Evolutionary conservation across 2,113 vertebrate species (phyloP), one percentile per base, ranked within the genome.

Genomic region (Morone chrysops): DNA sequence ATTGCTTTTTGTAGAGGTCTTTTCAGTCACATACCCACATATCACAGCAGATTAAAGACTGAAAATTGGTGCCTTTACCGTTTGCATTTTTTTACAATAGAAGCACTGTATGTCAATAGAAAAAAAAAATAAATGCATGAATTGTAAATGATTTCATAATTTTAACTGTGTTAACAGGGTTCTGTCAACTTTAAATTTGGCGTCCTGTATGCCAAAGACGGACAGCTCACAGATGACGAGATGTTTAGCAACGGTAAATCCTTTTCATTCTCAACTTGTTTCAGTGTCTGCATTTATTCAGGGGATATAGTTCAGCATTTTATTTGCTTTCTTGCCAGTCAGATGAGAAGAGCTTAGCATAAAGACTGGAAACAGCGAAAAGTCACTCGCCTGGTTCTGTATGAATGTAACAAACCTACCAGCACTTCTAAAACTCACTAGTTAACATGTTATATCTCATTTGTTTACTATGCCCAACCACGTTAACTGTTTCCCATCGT

Each of bases 111-210:
- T 75, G 17, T n/a, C 8, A 60, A 45, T 38, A 12, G 2, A 68
- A 50, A 65, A 36, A 41, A 13, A 59, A 22, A 40, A 31, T 0
- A 20, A n/a, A 59, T 41, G 7, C 5, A 17, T n/a, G 13, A 11
- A 9, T 38, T 62, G 41, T 75, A 14, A 56, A 61, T 70, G 10
- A 9, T 20, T 74, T 56, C 0, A 38, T 13, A 8, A 31, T 53
- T 53, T 68, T 70, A 67, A 72, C 2, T 5, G 2, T 22, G 45
- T 90, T 93, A 69, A 18, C 86, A 99, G 98, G 98, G 98, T 71
- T 99, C 97, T 13, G 98, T 99, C 91, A 99, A 99, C 94, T 99
- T 99, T 94, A 99, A 99, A 93, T 99, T 99, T 90, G 98, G 98
- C 80, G 95, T 99, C 84, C 97, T 99, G 81, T 99, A 95, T 93